A percentile compares a stretch with the other conserved stretches of the same genome.
Evolutionary conservation across 2,797 vertebrate genomes (phyloP).

Genomic region (Onychomys arenicola): DNA sequence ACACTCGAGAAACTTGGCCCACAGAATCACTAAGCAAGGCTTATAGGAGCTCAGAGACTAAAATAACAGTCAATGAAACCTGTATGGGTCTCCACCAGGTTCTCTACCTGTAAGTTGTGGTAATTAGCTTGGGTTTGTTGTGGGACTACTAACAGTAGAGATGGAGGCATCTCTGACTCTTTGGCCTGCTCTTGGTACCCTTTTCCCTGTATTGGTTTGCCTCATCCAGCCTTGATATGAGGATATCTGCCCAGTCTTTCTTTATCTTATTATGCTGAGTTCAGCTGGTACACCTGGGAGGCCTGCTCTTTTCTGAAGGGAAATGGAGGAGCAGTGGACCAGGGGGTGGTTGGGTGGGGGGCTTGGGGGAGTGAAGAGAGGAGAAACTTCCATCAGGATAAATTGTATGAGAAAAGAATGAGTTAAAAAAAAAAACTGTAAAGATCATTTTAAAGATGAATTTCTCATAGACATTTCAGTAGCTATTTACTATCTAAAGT

Average conservation of each 20-base stretch:
- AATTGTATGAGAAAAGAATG: background rate
- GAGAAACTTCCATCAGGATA: background rate
- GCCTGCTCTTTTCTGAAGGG: background rate
- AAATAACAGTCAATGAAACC: too few relatives aligned
- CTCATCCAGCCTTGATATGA: background rate
- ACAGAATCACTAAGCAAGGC: too few relatives aligned
- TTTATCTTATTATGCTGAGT: too few relatives aligned
- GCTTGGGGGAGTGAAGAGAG: too few relatives aligned
- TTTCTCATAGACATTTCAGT: constrained; percentile 45
- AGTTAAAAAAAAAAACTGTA: background rate
- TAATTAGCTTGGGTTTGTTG: background rate
- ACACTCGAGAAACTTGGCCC: too few relatives aligned
- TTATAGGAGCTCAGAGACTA: background rate
- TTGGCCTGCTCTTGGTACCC: background rate
- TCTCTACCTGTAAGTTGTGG: too few relatives aligned
- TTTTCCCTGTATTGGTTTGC: background rate
- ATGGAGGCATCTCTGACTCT: background rate
- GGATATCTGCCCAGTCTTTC: background rate
- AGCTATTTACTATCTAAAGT: constrained; percentile 41
- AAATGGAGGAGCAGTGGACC: background rate
- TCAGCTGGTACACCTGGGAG: background rate
- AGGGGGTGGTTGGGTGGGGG: accelerated
- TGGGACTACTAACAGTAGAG: too few relatives aligned
- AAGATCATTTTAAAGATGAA: constrained; percentile 9
- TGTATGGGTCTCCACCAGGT: background rate